Evolutionary conservation across 2,888 invertebrate genomes (phyloP), one percentile per base, ranked within the genome.

Genomic region (Dastarcus helophoroides): DNA sequence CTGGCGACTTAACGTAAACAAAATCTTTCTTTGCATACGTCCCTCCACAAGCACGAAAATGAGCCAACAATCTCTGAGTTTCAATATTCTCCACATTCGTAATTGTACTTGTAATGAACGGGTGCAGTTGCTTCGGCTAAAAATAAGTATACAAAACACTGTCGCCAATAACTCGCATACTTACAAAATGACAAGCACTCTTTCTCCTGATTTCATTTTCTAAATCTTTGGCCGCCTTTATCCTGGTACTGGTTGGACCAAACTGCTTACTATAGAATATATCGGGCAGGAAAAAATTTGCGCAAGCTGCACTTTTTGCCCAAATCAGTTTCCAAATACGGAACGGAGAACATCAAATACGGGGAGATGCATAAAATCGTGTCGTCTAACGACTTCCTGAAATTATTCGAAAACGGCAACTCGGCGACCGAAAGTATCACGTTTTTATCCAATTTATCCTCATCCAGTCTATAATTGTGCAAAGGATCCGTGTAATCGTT

Each of bases 11-110:
- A 25, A 29, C 44, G 33, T 44, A 40, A n/a, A 51, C 41, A 29
- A 48, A 42, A 26, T 47, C 45, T 40, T 53, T 56, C 38, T 58
- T 56, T 16, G 59, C 58, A 35, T 73, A 64, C 3, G 77, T 66
- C 7, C 86, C 80, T 0, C 94, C 94, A 37, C 77, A 73, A 0
- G 95, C 88, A 17, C 95, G 68, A 60, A 82, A 95, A 60, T 85
- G 76, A 0, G 94, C 85, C 6, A 94, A 60, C 32, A 83, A 52
- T 1, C 76, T 71, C 58, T 81, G 79, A 17, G 85, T 65, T 2
- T 76, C 71, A 0, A 68, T 63, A 35, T 72, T 73, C 38, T 81
- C 77, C 3, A 73, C 65, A 1, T 71, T 60, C 8, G 71, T 60
- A 1, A 77, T 76, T 47, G 81, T 79, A 36, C 74, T 65, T 14